Evolutionary conservation across 64 coral and sea anemone species (phyloP), one percentile per base, ranked within the genome.

Genomic region (Platygyra sinensis): DNA sequence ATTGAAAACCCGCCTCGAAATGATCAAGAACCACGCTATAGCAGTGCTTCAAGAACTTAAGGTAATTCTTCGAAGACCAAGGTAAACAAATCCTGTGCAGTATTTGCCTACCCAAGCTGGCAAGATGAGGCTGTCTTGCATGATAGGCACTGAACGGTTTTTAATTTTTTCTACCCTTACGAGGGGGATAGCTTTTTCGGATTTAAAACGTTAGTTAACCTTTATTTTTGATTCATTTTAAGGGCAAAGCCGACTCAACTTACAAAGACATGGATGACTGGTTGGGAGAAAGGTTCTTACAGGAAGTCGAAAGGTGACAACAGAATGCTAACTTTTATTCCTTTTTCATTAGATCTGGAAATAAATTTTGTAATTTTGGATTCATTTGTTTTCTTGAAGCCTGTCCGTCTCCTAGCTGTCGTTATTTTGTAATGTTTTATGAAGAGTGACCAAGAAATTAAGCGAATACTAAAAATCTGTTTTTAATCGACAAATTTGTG

Each of bases 201-300:
- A 57, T 57, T 57, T 57, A 2, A 57, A 16, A 55, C 52, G 52
- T 55, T 55, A 57, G 15, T 57, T 57, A 57, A 57, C 10, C 1
- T 15, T 16, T 14, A 57, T 60, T 32, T 54, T 10, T 86, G 4
- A 0, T 60, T 76, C 0, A 39, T 33, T 78, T 87, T 54, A 36
- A 93, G 95, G 79, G 49, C 10, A 99, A 99, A 65, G 80, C 97
- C 3, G 94, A 96, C 10, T 86, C 79, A 10, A 94, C 90, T 38
- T 96, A 96, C 78, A 90, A 91, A 64, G 97, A 99, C 57, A 96
- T 99, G 94, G 97, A 99, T 36, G 88, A 94, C 27, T 99, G 97
- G 97, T 72, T 99, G n/a, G 97, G 97, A 10, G 76, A 93, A 22
- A 72, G 97, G 49, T 99, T 99, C 50, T 75, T 99, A 30, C 97